Evolutionary conservation across 2,888 invertebrate species (phyloP).

Genomic region (Mesopsocus fuscifrons): DNA sequence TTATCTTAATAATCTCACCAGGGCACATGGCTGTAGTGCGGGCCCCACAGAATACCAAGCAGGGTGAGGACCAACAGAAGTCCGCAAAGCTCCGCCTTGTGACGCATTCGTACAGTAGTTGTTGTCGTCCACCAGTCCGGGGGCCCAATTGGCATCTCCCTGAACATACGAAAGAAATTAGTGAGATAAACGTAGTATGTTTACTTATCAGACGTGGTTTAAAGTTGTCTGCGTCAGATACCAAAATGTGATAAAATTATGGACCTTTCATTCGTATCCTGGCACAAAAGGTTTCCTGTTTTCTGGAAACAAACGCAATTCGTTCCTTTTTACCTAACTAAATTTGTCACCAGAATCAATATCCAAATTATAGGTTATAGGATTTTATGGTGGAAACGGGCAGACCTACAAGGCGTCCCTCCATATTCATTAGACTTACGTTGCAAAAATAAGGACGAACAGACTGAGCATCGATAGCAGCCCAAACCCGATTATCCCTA

Average conservation of each 20-base stretch:
- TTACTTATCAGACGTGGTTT: too few species aligned
- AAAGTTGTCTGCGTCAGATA: too few species aligned
- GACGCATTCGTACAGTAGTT: conserved; percentile 55
- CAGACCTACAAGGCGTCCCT: too few species aligned
- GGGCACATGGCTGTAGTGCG: conserved; percentile 56
- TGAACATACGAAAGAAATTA: conserved; percentile 20
- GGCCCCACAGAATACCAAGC: conserved; percentile 61
- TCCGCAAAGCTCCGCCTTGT: conserved; percentile 52
- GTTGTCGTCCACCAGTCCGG: conserved; percentile 81
- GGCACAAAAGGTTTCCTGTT: too few species aligned
- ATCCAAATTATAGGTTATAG: too few species aligned
- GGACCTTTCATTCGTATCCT: too few species aligned
- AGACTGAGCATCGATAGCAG: conserved; percentile 41
- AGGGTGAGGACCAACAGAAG: conserved; percentile 46
- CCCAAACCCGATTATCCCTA: conserved; percentile 33
- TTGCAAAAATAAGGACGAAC: conserved; percentile 34
- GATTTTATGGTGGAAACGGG: too few species aligned
- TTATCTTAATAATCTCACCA: conserved; percentile 32
- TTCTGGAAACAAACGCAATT: too few species aligned
- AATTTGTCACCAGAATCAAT: too few species aligned
- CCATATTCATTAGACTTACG: conserved; percentile 25
- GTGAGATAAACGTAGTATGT: too few species aligned
- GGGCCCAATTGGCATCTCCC: conserved; percentile 56
- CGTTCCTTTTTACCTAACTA: too few species aligned
- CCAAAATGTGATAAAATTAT: too few species aligned